phyloP scores from a whole-genome alignment of 2,797 vertebrate genomes.

The Capromys pilorides region DNA sequence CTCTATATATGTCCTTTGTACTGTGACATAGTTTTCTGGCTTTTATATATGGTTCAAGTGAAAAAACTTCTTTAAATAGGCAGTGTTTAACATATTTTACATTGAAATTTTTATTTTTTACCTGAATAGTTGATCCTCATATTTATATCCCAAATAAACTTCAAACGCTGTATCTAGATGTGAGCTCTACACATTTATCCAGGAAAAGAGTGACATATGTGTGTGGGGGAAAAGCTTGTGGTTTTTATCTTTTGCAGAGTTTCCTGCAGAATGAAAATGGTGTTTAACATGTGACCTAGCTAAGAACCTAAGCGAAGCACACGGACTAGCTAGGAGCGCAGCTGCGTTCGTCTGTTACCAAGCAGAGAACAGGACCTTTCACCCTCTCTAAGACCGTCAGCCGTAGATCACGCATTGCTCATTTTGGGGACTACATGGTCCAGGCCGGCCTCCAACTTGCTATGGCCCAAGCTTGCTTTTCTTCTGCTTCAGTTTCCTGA shows the following conservation, averaged over 20 bases:
- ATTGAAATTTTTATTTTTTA: neutral
- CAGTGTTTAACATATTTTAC: neutral
- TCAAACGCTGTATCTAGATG: neutral
- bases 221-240: too few species aligned
- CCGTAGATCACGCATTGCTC: neutral
- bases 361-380: too few species aligned
- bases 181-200: neutral
- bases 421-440: neutral
- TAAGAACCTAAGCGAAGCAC: too few species aligned
- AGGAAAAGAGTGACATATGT: neutral
- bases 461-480: neutral
- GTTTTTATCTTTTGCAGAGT: too few species aligned
- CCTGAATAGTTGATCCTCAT: neutral
- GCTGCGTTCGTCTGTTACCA: too few species aligned
- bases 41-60: neutral
- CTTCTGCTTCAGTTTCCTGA: neutral
- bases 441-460: neutral
- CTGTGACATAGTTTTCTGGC: neutral
- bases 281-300: too few species aligned
- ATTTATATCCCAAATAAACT: neutral
- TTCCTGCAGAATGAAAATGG: too few species aligned
- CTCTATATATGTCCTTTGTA: too few species aligned
- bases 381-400: too few species aligned
- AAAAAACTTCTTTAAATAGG: neutral
- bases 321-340: too few species aligned